These are phyloP conservation scores for Amphilophus citrinellus DNA, from an alignment of 2,113 vertebrate species.

Conservation along the genomic window DNA sequence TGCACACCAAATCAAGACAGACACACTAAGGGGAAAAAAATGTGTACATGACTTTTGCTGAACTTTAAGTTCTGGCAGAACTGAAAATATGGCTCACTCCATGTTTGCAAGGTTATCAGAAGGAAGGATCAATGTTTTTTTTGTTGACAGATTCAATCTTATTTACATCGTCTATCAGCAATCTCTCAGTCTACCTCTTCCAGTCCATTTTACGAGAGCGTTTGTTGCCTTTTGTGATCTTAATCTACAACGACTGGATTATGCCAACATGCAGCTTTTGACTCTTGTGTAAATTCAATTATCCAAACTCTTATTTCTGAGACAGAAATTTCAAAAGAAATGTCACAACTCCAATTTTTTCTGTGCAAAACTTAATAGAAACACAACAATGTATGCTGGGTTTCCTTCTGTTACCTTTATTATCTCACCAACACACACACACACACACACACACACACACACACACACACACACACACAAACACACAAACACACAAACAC, in stretches of 20 bases:
- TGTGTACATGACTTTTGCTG: neutral
- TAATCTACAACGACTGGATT: neutral
- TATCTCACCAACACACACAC: fast-evolving
- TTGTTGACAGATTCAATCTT: neutral
- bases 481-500: fast-evolving
- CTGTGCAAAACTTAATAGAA: neutral
- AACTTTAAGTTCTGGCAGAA: neutral
- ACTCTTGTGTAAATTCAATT: neutral
- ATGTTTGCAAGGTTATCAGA: neutral
- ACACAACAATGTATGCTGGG: neutral
- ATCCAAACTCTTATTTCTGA: neutral
- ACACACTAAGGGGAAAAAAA: neutral
- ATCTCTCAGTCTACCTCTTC: neutral
- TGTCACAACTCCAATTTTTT: neutral
- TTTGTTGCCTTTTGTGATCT: no score
- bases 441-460: no score
- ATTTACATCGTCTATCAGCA: neutral
- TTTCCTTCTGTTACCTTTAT: neutral
- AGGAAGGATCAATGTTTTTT: neutral
- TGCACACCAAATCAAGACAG: neutral
- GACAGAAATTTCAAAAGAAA: neutral
- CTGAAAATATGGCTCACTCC: neutral
- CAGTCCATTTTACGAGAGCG: no score
- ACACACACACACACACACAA: no score
- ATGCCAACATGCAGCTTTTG: neutral